Evolutionary conservation across 1,140 invertebrate genomes (phyloP).

Genomic region (Sitobion miscanthi): DNA sequence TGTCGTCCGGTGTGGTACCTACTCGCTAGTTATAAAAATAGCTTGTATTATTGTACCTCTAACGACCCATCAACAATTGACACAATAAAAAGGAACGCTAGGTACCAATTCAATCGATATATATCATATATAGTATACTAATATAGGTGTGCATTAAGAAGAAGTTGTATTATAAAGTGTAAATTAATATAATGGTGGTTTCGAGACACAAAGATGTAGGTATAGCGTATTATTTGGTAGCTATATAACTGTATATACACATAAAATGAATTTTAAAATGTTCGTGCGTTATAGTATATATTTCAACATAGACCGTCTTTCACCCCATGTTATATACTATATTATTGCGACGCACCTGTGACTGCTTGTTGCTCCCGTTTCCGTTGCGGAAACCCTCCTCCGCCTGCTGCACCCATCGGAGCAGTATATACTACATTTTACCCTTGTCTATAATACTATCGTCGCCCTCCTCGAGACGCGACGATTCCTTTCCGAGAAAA

Average conservation of each 20-base stretch:
- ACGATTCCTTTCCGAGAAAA: constrained; percentile 20
- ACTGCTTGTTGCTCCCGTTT: constrained; percentile 48
- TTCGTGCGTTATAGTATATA: constrained; percentile 1
- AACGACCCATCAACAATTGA: not conserved
- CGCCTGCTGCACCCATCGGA: not conserved
- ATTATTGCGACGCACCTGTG: constrained; percentile 46
- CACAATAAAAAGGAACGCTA: not conserved
- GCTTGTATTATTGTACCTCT: not conserved
- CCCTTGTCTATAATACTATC: not conserved
- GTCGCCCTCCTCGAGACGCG: not conserved
- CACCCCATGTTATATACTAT: constrained; percentile 37
- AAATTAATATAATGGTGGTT: not conserved
- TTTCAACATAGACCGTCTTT: constrained; percentile 24
- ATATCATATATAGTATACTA: not conserved
- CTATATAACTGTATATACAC: not conserved
- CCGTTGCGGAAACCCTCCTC: constrained; percentile 48
- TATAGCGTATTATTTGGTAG: not conserved
- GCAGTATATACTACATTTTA: not conserved
- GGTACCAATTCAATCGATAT: not conserved
- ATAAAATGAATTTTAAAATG: not conserved
- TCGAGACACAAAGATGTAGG: not conserved
- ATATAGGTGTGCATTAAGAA: not conserved
- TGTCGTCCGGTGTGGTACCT: not conserved
- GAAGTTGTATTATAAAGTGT: not conserved
- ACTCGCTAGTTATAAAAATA: not conserved